Percentiles rank a stretch among this genome's conserved stretches.
phyloP scores from a whole-genome alignment of 1,140 invertebrate species.

The Drosophila tani region DNA sequence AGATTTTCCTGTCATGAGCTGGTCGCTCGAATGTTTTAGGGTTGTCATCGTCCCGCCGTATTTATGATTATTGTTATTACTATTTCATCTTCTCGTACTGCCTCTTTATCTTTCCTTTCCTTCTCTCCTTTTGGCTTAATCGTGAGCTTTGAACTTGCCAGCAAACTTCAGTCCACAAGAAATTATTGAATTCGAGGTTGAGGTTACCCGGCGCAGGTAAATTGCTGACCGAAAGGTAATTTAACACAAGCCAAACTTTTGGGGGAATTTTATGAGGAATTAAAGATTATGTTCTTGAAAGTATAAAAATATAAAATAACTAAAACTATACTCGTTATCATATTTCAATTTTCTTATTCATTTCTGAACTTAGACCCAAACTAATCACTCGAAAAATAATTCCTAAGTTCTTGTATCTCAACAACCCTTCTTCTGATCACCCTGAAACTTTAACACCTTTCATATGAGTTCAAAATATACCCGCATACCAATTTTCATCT shows the following conservation, averaged over 20 bases:
- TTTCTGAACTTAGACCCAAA: neutral
- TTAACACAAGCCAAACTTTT: conserved; percentile 25
- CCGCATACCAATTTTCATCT: conserved; percentile 11
- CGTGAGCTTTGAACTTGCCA: conserved; percentile 64
- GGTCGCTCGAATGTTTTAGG: conserved; percentile 47
- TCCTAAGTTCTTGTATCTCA: neutral
- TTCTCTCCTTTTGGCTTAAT: conserved; percentile 1
- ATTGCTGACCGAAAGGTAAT: conserved; percentile 36
- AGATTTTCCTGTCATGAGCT: conserved; percentile 53
- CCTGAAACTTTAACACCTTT: neutral
- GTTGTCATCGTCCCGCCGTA: conserved; percentile 68
- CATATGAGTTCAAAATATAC: conserved; percentile 1
- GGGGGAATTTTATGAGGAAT: neutral
- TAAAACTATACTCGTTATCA: neutral
- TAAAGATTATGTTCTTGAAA: neutral
- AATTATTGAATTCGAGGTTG: conserved; percentile 51
- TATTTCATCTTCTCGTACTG: conserved; percentile 42
- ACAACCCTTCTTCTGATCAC: too few relatives aligned
- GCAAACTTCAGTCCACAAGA: conserved; percentile 40
- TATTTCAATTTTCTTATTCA: neutral
- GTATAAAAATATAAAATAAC: too few relatives aligned
- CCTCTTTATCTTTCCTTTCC: neutral
- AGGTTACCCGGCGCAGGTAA: conserved; percentile 39
- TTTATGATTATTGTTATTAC: conserved; percentile 76
- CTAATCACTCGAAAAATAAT: neutral